Percentiles rank a stretch among this genome's conserved stretches.
Conservation (phyloP, 2,888 invertebrate species). For the Zygaena filipendulae region DNA sequence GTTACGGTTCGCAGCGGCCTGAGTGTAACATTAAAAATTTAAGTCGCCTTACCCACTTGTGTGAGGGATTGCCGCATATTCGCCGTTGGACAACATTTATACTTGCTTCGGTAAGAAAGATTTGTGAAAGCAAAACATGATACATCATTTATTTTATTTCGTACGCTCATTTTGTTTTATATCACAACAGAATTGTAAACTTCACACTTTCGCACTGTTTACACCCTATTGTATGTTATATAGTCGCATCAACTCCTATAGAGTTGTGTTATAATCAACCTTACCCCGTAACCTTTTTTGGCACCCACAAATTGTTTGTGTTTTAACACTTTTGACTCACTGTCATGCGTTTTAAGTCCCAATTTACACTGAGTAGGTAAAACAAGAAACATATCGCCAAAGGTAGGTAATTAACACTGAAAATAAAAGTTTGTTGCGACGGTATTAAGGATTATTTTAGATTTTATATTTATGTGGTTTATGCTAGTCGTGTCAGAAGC, state of each 20-base stretch:
- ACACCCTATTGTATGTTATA: no score
- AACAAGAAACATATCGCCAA: neutral
- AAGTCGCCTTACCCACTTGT: slow-evolving; percentile 66
- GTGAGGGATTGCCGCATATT: slow-evolving; percentile 67
- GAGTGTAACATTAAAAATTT: slow-evolving; percentile 70
- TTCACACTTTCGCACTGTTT: no score
- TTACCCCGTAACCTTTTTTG: neutral
- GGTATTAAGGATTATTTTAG: slow-evolving; percentile 21
- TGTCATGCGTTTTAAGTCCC: neutral
- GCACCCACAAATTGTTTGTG: neutral
- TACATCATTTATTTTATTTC: no score
- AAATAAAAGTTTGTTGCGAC: slow-evolving; percentile 18
- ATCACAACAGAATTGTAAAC: no score
- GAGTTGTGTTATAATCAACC: neutral
- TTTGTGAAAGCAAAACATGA: no score
- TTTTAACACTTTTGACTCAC: neutral
- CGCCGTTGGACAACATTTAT: slow-evolving; percentile 67
- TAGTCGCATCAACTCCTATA: no score
- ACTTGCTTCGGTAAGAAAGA: slow-evolving; percentile 58
- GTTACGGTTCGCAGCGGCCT: slow-evolving; percentile 69
- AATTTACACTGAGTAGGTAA: neutral
- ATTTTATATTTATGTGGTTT: no score
- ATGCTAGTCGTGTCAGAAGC: slow-evolving; percentile 16
- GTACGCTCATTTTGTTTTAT: no score
- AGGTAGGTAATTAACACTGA: neutral